Percentiles rank a stretch among this genome's conserved stretches.
Conservation (phyloP, 2,888 invertebrate species). For the Erebia ligea region DNA sequence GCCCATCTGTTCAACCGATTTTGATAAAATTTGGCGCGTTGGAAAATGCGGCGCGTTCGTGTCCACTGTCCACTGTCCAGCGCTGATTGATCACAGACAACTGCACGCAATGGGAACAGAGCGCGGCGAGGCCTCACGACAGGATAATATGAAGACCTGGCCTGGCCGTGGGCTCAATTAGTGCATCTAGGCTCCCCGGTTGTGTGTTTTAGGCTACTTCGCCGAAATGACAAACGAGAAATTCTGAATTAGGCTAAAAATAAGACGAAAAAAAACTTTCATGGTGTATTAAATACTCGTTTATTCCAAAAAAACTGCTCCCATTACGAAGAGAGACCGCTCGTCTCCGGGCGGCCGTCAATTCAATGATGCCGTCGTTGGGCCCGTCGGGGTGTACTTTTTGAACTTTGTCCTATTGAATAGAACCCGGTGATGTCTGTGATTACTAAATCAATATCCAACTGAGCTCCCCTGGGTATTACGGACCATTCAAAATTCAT, state of each 20-base stretch:
- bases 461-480: not conserved
- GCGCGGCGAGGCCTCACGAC: not conserved
- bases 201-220: too few relatives aligned
- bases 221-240: not conserved
- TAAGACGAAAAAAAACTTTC: too few relatives aligned
- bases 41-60: not conserved
- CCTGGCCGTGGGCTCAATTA: too few relatives aligned
- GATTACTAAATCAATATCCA: not conserved
- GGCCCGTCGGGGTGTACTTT: not conserved
- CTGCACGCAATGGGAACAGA: not conserved
- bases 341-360: too few relatives aligned
- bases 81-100: constrained; percentile 1
- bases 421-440: not conserved
- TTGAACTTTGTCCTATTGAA: not conserved
- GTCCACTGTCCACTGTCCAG: not conserved
- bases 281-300: too few relatives aligned
- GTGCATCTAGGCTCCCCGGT: too few relatives aligned
- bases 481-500: constrained; percentile 21
- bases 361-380: too few relatives aligned
- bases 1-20: too few relatives aligned
- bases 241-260: too few relatives aligned
- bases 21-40: too few relatives aligned
- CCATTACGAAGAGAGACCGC: too few relatives aligned
- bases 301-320: too few relatives aligned
- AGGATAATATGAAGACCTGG: not conserved